Evolutionary conservation across 1,140 invertebrate genomes (phyloP), one percentile per base, ranked within the genome.

Genomic region (Brachionus paranguensis): DNA sequence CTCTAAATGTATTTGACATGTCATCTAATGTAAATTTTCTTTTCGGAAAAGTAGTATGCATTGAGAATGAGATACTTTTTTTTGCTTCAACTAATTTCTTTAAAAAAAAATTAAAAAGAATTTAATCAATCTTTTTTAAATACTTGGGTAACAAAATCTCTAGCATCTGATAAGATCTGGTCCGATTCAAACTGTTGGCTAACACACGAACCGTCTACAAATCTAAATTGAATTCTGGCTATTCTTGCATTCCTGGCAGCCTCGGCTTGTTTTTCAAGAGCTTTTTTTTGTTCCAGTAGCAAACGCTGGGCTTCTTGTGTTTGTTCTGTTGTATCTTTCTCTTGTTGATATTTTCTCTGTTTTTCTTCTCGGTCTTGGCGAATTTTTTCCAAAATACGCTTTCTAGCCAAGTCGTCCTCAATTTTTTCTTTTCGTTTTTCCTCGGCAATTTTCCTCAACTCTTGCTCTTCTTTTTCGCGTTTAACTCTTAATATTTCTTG

Each of bases 1-100:
- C 92, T 14, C 90, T 85, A 12, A 96, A 90, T 7, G 92, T 92
- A 86, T 91, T 88, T 3, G 87, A 86, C 85, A 93, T 91, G 84
- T 93, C 92, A 2, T 90, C 89, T 4, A 89, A 86, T 5, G 91
- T 91, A 85, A 95, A 93, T 86, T 94, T 92, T 64, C 92, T 91
- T 37, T 93, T 91, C 1, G 95, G 95, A 88, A 94, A 96, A 47
- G 93, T 93, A 33, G 93, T 93, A 65, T 93, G 93, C 83, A 96
- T 89, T 1, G 91, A 91, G 86, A 93, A 94, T 55, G 91, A 89
- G 41, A 33, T 14, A n/a, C 27, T 81, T 12, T 81, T 10, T 55
- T 81, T 81, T 17, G 88, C 90, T 68, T 91, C 91, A 5, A 45
- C 87, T 53, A 81, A 76, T 43, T 76, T 83, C 43, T 84, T 47